Conservation (phyloP, 2,888 invertebrate species). For the Lagria hirta region DNA sequence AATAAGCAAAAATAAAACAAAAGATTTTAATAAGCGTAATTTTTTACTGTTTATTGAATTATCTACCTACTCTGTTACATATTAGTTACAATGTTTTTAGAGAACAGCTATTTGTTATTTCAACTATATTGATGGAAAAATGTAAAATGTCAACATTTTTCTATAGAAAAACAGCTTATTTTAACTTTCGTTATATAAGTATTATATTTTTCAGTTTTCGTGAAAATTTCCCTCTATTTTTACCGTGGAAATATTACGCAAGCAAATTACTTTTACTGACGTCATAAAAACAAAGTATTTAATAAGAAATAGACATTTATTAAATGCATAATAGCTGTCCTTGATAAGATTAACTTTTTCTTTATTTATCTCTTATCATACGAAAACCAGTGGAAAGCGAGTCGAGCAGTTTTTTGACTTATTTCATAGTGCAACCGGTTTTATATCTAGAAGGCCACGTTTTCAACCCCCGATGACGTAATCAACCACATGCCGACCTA, state of each 20-base stretch:
- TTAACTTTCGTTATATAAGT: no score
- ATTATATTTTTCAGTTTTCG: no score
- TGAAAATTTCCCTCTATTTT: no score
- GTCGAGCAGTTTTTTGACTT: neutral
- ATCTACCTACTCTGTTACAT: no score
- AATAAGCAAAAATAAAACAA: no score
- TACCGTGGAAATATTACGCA: constrained; percentile 10
- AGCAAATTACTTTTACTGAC: constrained; percentile 9
- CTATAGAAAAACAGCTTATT: no score
- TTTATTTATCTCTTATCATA: neutral
- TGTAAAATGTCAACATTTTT: no score
- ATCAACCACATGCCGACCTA: constrained; percentile 41
- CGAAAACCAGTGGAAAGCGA: constrained; percentile 1
- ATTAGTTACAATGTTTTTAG: no score
- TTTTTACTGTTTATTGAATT: no score
- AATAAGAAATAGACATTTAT: constrained; percentile 19
- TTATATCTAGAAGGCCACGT: constrained; percentile 15
- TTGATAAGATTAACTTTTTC: constrained; percentile 17
- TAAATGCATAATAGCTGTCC: constrained; percentile 26
- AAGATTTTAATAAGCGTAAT: no score
- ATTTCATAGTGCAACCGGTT: constrained; percentile 7
- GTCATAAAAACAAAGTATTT: constrained; percentile 20
- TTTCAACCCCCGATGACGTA: constrained; percentile 39
- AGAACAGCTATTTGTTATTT: no score
- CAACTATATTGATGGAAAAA: no score